Conservation (phyloP, 2,888 invertebrate species). For the Leptinotarsa tumamoca region DNA sequence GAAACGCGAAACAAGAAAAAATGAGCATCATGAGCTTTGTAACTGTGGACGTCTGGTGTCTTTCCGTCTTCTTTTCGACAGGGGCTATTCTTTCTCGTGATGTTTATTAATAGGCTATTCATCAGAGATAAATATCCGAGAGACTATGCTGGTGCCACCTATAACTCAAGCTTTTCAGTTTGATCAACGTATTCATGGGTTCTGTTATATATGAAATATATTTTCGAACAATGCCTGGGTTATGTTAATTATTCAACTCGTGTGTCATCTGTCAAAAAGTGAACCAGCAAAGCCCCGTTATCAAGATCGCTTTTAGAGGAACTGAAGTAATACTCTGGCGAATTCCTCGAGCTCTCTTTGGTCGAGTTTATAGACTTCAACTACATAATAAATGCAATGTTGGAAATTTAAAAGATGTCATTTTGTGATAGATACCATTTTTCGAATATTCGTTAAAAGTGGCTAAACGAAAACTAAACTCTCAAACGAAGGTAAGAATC, state of each 20-base stretch:
- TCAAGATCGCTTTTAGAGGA: background rate
- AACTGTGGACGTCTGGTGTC: slow-evolving; percentile 37
- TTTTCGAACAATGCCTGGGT: background rate
- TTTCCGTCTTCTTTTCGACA: slow-evolving; percentile 23
- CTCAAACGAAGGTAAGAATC: too few species aligned
- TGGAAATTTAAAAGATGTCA: too few species aligned
- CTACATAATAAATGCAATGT: too few species aligned
- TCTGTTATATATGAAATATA: slow-evolving; percentile 1
- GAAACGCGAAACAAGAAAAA: slow-evolving; percentile 54
- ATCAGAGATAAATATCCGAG: slow-evolving; percentile 37
- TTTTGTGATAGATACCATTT: too few species aligned
- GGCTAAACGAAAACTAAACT: too few species aligned
- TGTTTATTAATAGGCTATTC: slow-evolving; percentile 41
- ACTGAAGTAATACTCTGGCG: background rate
- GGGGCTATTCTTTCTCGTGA: slow-evolving; percentile 36
- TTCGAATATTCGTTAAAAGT: too few species aligned
- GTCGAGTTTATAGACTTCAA: too few species aligned
- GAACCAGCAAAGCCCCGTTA: background rate
- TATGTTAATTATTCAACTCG: slow-evolving; percentile 2
- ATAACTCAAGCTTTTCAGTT: slow-evolving; percentile 13
- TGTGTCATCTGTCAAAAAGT: background rate
- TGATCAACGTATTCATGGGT: slow-evolving; percentile 1
- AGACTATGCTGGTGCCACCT: slow-evolving; percentile 18
- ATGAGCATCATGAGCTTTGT: slow-evolving; percentile 30
- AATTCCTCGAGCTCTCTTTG: too few species aligned